Evolutionary conservation across 2,888 invertebrate species (phyloP), one percentile per base, ranked within the genome.

Genomic region (Anorthoa munda): DNA sequence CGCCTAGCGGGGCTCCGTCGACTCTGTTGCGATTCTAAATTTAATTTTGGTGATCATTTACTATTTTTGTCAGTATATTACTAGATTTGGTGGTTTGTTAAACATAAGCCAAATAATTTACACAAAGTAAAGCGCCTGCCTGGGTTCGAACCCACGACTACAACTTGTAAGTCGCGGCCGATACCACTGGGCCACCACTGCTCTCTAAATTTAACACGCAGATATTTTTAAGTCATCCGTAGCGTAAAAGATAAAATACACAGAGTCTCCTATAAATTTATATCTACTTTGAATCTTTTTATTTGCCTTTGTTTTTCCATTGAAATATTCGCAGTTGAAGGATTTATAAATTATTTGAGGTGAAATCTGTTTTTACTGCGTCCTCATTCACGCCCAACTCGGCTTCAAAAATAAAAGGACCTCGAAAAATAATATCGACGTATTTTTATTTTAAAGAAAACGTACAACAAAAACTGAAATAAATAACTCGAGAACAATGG

Each of bases 401-500:
- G 11, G 50, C 15, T 56, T 69, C 17, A 58, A 68, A 78, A 79
- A 72, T 51, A 65, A 61, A 74, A 45, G 50, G 21, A 59, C 63
- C 58, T 53, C 55, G 2, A 59, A 66, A 55, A 75, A 73, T 53
- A 64, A 58, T 18, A 77, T 67, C 48, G 60, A 66, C 17, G 17
- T 31, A 15, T 60, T 77, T 75, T 64, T 58, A 63, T 67, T 70
- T 48, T 26, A 65, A 66, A 77, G 66, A 71, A 80, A 80, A 63
- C 48, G 64, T 65, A 67, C 63, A 79, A 77, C 51, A 72, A 67
- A 66, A 72, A 26, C 21, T 65, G 60, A 70, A 74, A 78, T 77
- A 75, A 81, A 81, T 73, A 82, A 68, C 55, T 69, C 51, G n/a
- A 61, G 23, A 18, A 86, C 79, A 86, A 77, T 72, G 74, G 63